Evolutionary conservation across 1,140 invertebrate species (phyloP).

Genomic region (Scaptomyza graminum): DNA sequence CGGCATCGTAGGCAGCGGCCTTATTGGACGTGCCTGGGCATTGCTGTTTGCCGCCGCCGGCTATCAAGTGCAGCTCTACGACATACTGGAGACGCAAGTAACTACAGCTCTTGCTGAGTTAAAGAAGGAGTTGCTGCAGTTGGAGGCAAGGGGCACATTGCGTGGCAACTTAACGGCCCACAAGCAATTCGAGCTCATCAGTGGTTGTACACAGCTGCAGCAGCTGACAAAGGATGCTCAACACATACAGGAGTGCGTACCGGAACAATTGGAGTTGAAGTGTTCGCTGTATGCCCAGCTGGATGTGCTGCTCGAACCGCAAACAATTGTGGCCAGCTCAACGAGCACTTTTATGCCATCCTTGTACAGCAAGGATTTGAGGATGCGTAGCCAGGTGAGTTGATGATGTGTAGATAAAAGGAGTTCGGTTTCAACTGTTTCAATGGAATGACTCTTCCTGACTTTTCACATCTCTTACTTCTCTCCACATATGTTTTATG

Average conservation of each 20-base stretch:
- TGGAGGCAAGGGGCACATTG: constrained; percentile 89
- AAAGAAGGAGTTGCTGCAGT: constrained; percentile 88
- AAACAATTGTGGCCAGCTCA: constrained; percentile 93
- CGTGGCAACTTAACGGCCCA: constrained; percentile 89
- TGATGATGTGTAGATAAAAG: too few relatives aligned
- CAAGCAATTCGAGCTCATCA: constrained; percentile 91
- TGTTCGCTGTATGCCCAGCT: constrained; percentile 90
- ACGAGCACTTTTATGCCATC: constrained; percentile 96
- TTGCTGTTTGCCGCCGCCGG: constrained; percentile 96
- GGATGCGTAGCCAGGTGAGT: constrained; percentile 59
- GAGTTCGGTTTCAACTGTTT: too few relatives aligned
- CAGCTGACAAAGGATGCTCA: constrained; percentile 88
- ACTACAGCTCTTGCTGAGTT: constrained; percentile 90
- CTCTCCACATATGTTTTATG: too few relatives aligned
- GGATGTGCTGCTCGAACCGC: constrained; percentile 89
- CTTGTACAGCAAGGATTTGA: constrained; percentile 88
- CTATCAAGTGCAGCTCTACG: constrained; percentile 93
- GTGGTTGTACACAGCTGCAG: constrained; percentile 87
- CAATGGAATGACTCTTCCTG: too few relatives aligned
- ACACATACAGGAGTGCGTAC: constrained; percentile 95
- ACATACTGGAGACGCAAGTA: constrained; percentile 91
- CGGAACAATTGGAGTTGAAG: constrained; percentile 95
- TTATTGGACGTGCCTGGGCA: constrained; percentile 97
- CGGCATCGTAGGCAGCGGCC: constrained; percentile 90
- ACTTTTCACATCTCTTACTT: too few relatives aligned